These are phyloP conservation scores for Cordilura impudica DNA, from an alignment of 2,888 invertebrate genomes.

Conservation along the genomic window DNA sequence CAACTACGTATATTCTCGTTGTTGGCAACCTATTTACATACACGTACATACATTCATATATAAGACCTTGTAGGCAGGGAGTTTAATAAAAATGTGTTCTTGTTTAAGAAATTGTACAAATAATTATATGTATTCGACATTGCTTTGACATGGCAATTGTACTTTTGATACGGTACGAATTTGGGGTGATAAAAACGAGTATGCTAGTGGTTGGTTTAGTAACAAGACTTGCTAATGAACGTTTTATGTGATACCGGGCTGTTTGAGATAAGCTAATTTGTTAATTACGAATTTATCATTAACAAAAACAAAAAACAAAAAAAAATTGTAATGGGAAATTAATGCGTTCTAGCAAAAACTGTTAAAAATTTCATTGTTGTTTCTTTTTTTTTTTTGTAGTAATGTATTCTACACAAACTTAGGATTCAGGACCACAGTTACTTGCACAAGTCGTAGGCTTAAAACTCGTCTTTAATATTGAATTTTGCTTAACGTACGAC, in stretches of 20 bases:
- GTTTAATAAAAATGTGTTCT: not conserved
- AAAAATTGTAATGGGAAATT: no score
- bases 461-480: no score
- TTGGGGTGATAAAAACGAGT: no score
- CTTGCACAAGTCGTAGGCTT: no score
- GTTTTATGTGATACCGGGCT: not conserved
- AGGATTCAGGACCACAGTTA: no score
- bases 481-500: no score
- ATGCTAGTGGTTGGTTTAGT: not conserved
- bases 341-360: no score
- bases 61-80: not conserved
- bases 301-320: not conserved
- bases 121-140: not conserved
- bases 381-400: no score
- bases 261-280: slow-evolving; percentile 3
- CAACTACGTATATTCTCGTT: not conserved
- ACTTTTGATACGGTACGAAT: not conserved
- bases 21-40: no score
- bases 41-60: no score
- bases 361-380: no score
- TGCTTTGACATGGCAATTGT: not conserved
- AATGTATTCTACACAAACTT: no score
- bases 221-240: slow-evolving; percentile 5
- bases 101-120: not conserved
- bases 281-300: slow-evolving; percentile 17